phyloP scores from a whole-genome alignment of 2,888 invertebrate species.

The Archips crataeganus region DNA sequence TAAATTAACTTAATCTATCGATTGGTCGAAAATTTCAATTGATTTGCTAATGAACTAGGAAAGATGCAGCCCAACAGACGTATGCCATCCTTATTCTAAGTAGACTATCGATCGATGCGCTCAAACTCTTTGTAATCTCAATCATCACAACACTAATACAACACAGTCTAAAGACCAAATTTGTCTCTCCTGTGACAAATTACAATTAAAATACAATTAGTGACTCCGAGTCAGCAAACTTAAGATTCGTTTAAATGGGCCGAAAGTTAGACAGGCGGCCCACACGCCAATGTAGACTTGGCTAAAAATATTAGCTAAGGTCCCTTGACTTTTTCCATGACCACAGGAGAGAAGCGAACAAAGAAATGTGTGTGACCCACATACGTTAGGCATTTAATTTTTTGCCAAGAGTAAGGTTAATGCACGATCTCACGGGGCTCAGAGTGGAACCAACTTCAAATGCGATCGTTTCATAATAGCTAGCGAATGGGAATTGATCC shows the following conservation, averaged over 20 bases:
- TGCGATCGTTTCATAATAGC: conserved; percentile 32
- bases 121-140: neutral
- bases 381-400: neutral
- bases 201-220: too few species aligned
- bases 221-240: too few species aligned
- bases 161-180: too few species aligned
- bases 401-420: neutral
- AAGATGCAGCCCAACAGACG: neutral
- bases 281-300: too few species aligned
- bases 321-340: too few species aligned
- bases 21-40: neutral
- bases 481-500: conserved; percentile 23
- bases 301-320: too few species aligned
- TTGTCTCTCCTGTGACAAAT: too few species aligned
- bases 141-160: too few species aligned
- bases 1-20: neutral
- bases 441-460: conserved; percentile 35
- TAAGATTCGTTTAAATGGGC: too few species aligned
- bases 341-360: too few species aligned
- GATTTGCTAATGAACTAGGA: neutral
- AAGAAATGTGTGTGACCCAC: too few species aligned
- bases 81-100: neutral
- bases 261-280: too few species aligned
- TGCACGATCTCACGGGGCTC: conserved; percentile 4
- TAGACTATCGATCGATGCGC: neutral